A percentile compares a stretch with the other conserved stretches of the same genome.
Evolutionary conservation across 2,797 vertebrate genomes (phyloP).

Genomic region (Danionella dracula): DNA sequence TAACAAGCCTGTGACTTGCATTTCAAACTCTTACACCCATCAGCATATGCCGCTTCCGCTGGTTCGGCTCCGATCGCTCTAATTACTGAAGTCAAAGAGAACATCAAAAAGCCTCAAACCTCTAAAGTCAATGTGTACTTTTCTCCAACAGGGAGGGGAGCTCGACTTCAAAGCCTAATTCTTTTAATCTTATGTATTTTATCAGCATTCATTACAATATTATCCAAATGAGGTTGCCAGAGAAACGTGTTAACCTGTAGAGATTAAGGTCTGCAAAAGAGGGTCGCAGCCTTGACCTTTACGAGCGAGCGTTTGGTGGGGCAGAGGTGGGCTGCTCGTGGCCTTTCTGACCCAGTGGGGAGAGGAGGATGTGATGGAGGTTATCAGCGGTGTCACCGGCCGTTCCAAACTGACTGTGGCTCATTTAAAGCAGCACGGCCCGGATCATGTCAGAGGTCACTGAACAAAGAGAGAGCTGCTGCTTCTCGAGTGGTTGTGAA

Average conservation of each 20-base stretch:
- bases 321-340: conserved; percentile 40
- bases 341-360: conserved; percentile 46
- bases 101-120: conserved; percentile 71
- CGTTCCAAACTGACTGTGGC: not conserved
- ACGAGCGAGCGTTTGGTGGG: conserved; percentile 39
- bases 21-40: conserved; percentile 38
- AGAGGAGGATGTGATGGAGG: conserved; percentile 37
- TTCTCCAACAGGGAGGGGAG: conserved; percentile 65
- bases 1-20: not conserved
- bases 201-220: conserved; percentile 63
- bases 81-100: conserved; percentile 65
- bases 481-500: not conserved
- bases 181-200: conserved; percentile 61
- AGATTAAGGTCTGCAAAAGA: conserved; percentile 47
- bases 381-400: conserved; percentile 30
- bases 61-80: conserved; percentile 50
- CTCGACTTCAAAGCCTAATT: conserved; percentile 60
- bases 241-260: conserved; percentile 62
- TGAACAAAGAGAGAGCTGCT: not conserved
- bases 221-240: conserved; percentile 65
- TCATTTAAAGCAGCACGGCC: conserved; percentile 6
- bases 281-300: conserved; percentile 51
- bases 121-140: conserved; percentile 70
- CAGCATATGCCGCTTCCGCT: conserved; percentile 41
- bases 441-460: conserved; percentile 19